Percentiles rank a stretch among this genome's conserved stretches.
Evolutionary conservation across 2,888 invertebrate genomes (phyloP).

Genomic region (Drosophila ustulata): DNA sequence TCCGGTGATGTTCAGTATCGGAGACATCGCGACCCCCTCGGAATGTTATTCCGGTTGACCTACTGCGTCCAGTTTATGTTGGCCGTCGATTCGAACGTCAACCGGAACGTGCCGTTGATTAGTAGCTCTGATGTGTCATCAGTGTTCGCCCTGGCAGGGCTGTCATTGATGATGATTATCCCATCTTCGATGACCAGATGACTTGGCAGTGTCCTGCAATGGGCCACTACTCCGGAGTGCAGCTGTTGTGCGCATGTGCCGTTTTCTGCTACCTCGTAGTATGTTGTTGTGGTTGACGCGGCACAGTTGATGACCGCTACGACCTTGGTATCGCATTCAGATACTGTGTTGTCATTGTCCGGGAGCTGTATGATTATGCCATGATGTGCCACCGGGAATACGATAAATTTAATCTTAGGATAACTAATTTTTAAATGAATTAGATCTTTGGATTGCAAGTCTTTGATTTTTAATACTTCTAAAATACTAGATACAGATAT

Average conservation of each 20-base stretch:
- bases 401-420: neutral
- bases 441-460: constrained; percentile 6
- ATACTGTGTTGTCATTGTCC: neutral
- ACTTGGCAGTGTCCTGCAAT: neutral
- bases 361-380: no score
- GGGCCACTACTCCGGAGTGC: neutral
- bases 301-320: no score
- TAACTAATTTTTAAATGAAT: constrained; percentile 1
- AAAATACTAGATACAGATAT: neutral
- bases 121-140: no score
- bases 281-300: neutral
- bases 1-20: no score
- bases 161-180: constrained; percentile 1
- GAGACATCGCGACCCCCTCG: no score
- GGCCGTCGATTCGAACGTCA: no score
- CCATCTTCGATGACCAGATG: neutral
- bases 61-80: no score
- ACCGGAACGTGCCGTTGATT: no score
- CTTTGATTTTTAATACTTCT: constrained; percentile 2
- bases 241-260: neutral
- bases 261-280: neutral
- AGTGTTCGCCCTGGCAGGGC: no score
- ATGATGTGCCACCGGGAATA: no score
- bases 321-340: neutral
- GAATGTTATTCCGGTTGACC: no score